Percentiles rank a stretch among this genome's conserved stretches.
phyloP scores from a whole-genome alignment of 2,113 vertebrate genomes.

The Thryonomys swinderianus region DNA sequence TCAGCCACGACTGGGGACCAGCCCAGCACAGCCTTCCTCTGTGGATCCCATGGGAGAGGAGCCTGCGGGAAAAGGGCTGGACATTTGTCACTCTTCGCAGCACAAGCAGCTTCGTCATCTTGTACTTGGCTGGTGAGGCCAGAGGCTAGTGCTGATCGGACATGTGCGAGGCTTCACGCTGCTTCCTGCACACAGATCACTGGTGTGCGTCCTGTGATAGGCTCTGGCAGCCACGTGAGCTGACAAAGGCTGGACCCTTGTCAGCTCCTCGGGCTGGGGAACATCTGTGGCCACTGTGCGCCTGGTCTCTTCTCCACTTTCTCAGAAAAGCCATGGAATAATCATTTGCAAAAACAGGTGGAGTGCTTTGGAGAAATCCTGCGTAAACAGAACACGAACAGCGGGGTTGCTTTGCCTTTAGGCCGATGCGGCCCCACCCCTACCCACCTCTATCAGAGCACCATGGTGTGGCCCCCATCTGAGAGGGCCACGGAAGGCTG shows the following conservation, averaged over 20 bases:
- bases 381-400: neutral
- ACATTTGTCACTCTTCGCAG: neutral
- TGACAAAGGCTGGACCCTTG: neutral
- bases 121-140: neutral
- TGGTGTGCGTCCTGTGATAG: neutral
- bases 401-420: neutral
- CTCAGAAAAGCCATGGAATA: neutral
- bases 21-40: neutral
- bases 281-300: constrained; percentile 5
- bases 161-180: neutral
- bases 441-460: too few species aligned
- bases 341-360: constrained; percentile 46
- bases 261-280: neutral
- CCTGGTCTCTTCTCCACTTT: neutral
- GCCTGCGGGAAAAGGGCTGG: neutral
- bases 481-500: fast-evolving
- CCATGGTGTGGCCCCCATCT: too few species aligned
- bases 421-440: neutral
- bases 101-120: neutral
- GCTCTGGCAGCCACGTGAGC: neutral
- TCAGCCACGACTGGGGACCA: neutral
- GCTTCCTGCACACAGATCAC: neutral
- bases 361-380: constrained; percentile 29
- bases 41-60: neutral
- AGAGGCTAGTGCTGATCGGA: neutral